Percentiles rank a stretch among this genome's conserved stretches.
These are phyloP conservation scores for Melospiza georgiana DNA, from an alignment of 2,113 vertebrate species.

Conservation along the genomic window DNA sequence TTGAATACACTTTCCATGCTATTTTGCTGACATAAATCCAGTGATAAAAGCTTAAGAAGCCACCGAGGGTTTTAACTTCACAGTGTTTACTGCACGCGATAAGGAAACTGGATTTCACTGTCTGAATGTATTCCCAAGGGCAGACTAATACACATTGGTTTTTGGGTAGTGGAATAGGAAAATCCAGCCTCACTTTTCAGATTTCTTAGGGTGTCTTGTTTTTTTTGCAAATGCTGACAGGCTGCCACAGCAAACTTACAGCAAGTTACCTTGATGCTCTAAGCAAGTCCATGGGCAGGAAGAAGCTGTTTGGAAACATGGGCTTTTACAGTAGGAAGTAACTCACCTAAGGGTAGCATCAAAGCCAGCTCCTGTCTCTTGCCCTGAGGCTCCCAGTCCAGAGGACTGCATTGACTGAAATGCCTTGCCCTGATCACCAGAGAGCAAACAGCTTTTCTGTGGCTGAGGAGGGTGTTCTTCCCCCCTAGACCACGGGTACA, in stretches of 20 bases:
- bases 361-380: not conserved
- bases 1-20: not conserved
- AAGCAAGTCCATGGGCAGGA: not conserved
- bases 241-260: not conserved
- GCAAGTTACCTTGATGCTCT: not conserved
- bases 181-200: not conserved
- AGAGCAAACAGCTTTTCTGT: not conserved
- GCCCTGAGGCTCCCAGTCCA: not conserved
- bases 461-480: not conserved
- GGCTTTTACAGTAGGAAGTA: not conserved
- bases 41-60: not conserved
- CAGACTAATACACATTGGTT: not conserved
- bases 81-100: not conserved
- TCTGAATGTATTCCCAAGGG: not conserved
- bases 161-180: not conserved
- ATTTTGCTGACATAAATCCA: slow-evolving; percentile 10
- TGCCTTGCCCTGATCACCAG: not conserved
- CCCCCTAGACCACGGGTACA: accelerated
- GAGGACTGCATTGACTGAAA: not conserved
- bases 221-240: not conserved
- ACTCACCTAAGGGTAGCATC: not conserved
- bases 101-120: not conserved
- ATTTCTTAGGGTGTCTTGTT: not conserved
- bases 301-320: not conserved
- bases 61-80: not conserved